phyloP scores from a whole-genome alignment of 2,797 vertebrate genomes.

The Podarcis lilfordi region DNA sequence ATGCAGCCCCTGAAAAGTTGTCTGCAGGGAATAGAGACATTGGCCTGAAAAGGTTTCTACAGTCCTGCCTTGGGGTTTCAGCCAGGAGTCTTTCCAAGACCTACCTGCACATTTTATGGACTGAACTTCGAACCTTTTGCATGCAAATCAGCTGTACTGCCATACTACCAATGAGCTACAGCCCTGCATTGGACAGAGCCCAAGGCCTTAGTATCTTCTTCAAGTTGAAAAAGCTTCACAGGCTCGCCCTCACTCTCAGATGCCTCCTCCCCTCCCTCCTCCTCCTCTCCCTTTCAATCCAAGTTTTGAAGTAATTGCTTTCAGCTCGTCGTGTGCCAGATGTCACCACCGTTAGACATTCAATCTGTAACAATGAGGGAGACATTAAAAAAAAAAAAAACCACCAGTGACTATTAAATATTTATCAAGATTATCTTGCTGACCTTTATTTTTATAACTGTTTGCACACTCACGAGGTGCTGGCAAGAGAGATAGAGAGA shows the following conservation, averaged over 20 bases:
- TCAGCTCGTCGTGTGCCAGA: background rate
- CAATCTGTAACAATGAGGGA: slow-evolving; percentile 48
- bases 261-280: background rate
- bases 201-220: no score
- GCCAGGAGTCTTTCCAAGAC: no score
- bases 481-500: background rate
- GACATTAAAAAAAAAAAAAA: background rate
- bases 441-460: slow-evolving; percentile 63
- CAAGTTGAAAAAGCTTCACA: no score
- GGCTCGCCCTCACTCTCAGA: background rate
- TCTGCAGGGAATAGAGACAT: no score
- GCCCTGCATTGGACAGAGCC: no score
- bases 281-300: background rate
- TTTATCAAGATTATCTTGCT: slow-evolving; percentile 65
- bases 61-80: no score
- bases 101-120: no score
- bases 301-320: background rate
- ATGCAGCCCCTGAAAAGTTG: no score
- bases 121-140: no score
- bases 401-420: slow-evolving; percentile 66
- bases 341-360: slow-evolving; percentile 39
- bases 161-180: no score
- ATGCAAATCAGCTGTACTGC: no score
- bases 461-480: slow-evolving; percentile 28
- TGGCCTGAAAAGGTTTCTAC: no score